Conservation (phyloP, 2,797 vertebrate species). For the Urocyon cinereoargenteus region DNA sequence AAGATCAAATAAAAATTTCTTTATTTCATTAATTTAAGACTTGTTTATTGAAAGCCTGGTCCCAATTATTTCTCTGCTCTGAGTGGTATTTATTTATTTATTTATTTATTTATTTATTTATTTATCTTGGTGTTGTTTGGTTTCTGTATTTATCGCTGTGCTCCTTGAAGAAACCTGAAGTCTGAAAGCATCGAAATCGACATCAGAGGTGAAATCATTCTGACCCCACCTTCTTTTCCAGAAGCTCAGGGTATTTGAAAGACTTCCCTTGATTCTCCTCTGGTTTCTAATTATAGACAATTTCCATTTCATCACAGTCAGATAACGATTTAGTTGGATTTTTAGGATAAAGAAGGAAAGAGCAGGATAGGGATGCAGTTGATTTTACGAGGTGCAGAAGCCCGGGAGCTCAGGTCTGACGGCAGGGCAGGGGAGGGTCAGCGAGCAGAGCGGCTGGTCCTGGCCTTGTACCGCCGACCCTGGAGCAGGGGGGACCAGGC, state of each 20-base stretch:
- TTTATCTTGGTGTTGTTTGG: not conserved
- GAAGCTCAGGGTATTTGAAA: not conserved
- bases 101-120: not conserved
- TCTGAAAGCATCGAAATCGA: not conserved
- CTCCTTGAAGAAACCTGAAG: not conserved
- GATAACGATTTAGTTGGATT: too few species aligned
- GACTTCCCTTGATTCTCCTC: not conserved
- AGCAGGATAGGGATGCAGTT: rapidly evolving
- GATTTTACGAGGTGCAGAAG: rapidly evolving
- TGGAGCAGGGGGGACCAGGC: conserved; percentile 15
- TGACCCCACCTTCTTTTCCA: not conserved
- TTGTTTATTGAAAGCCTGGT: not conserved
- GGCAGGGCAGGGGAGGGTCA: not conserved
- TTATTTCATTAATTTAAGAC: not conserved
- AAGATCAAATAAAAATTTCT: not conserved
- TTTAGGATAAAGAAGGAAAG: not conserved
- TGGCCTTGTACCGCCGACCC: not conserved
- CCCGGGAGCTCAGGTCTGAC: rapidly evolving
- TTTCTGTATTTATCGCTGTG: not conserved
- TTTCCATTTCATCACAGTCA: not conserved
- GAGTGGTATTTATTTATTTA: not conserved
- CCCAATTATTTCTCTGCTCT: not conserved
- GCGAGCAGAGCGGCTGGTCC: not conserved
- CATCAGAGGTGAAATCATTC: not conserved
- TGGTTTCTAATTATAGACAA: not conserved